phyloP scores from a whole-genome alignment of 2,797 vertebrate species.

The Pipistrellus kuhlii region DNA sequence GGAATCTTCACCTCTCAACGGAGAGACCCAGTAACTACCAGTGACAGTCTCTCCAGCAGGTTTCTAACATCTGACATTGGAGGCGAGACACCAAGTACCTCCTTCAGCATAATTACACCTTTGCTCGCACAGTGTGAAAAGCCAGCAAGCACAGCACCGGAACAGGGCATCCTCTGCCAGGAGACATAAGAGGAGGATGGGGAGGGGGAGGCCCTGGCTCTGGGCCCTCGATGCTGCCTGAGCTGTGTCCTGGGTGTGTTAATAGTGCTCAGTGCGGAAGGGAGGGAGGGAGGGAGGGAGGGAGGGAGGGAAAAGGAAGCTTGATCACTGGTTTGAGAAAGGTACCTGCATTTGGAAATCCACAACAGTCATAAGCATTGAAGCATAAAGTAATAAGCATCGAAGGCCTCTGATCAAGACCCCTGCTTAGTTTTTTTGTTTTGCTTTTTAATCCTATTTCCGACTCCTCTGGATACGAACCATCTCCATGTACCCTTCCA shows the following conservation, averaged over 20 bases:
- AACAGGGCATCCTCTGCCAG: background rate
- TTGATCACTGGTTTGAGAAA: background rate
- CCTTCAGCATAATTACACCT: conserved; percentile 18
- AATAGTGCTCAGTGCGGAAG: background rate
- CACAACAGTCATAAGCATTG: background rate
- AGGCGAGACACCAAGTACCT: background rate
- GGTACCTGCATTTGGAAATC: background rate
- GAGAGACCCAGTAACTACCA: background rate
- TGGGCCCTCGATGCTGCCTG: background rate
- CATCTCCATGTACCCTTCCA: background rate
- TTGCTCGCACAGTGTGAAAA: background rate
- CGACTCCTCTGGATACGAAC: background rate
- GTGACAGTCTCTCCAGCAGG: background rate
- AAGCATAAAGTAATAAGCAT: background rate
- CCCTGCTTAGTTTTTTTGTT: background rate
- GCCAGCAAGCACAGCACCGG: background rate
- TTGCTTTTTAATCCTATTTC: background rate
- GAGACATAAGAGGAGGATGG: background rate
- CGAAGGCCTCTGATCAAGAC: background rate
- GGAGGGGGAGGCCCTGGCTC: background rate
- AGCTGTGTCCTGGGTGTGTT: background rate
- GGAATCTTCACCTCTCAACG: background rate
- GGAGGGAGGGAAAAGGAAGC: rapidly evolving
- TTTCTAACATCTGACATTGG: background rate
- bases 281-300: no score